Conservation (phyloP, 1,140 invertebrate species). For the Ectropis grisescens region DNA sequence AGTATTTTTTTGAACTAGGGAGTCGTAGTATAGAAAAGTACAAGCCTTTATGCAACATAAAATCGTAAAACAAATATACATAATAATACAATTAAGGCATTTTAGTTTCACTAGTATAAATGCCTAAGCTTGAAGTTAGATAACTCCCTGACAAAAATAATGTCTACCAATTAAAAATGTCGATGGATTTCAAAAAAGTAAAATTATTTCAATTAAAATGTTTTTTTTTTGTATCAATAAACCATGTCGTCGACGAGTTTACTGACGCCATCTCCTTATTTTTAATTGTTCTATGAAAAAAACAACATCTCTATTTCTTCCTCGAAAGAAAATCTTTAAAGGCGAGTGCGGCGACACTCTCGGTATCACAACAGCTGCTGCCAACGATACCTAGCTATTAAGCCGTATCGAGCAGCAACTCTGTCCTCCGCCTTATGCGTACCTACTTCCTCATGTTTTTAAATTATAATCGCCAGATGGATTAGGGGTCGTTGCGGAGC, state of each 20-base stretch:
- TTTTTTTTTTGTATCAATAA: background rate
- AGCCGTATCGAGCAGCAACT: conserved; percentile 38
- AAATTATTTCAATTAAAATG: background rate
- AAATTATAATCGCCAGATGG: conserved; percentile 35
- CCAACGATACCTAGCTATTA: conserved; percentile 64
- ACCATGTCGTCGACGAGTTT: no score
- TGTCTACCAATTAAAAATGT: no score
- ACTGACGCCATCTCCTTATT: background rate
- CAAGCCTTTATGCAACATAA: no score
- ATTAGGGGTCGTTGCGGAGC: conserved; percentile 11
- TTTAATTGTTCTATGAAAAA: conserved; percentile 4
- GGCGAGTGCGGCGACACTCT: conserved; percentile 60
- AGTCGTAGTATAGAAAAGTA: no score
- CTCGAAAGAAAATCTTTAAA: conserved; percentile 41
- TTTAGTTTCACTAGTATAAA: no score
- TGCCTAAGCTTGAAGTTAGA: no score
- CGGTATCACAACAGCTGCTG: conserved; percentile 65
- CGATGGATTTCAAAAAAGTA: background rate
- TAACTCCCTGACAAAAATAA: no score
- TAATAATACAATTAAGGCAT: no score
- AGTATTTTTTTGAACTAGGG: no score
- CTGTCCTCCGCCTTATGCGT: conserved; percentile 28
- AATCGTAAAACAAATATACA: no score
- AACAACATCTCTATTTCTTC: conserved; percentile 19
- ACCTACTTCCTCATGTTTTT: conserved; percentile 49